A percentile compares a stretch with the other conserved stretches of the same genome.
Evolutionary conservation across 1,140 invertebrate genomes (phyloP).

Genomic region (Lordiphosa stackelbergi): DNA sequence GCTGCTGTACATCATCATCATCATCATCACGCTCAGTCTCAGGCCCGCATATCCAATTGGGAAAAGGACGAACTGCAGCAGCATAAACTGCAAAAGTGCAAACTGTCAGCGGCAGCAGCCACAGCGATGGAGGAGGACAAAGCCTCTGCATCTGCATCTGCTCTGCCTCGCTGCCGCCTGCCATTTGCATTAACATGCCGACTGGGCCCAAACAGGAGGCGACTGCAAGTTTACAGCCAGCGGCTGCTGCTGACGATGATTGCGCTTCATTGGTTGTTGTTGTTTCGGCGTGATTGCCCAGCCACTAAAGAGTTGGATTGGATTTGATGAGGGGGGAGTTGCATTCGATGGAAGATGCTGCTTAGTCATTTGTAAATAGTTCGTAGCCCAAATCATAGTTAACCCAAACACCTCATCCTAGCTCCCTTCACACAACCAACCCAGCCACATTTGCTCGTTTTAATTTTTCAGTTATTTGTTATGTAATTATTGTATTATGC

Average conservation of each 20-base stretch:
- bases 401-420: constrained; percentile 1
- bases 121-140: constrained; percentile 29
- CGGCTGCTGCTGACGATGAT: constrained; percentile 65
- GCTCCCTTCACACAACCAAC: background rate
- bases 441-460: constrained; percentile 5
- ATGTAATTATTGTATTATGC: constrained; percentile 51
- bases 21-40: constrained; percentile 39
- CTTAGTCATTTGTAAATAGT: constrained; percentile 69
- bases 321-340: constrained; percentile 9
- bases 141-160: constrained; percentile 16
- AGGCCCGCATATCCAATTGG: constrained; percentile 58
- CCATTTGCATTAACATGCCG: constrained; percentile 72
- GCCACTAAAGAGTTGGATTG: constrained; percentile 18
- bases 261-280: constrained; percentile 69
- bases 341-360: constrained; percentile 7
- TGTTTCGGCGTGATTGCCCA: constrained; percentile 72
- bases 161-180: constrained; percentile 42
- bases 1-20: constrained; percentile 75
- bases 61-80: constrained; percentile 63
- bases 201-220: constrained; percentile 31
- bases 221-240: constrained; percentile 56
- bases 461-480: constrained; percentile 64
- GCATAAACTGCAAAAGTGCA: constrained; percentile 68
- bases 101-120: constrained; percentile 65
- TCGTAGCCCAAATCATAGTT: constrained; percentile 15